These are phyloP conservation scores for Pagrus major DNA, from an alignment of 2,113 vertebrate genomes.

Conservation along the genomic window DNA sequence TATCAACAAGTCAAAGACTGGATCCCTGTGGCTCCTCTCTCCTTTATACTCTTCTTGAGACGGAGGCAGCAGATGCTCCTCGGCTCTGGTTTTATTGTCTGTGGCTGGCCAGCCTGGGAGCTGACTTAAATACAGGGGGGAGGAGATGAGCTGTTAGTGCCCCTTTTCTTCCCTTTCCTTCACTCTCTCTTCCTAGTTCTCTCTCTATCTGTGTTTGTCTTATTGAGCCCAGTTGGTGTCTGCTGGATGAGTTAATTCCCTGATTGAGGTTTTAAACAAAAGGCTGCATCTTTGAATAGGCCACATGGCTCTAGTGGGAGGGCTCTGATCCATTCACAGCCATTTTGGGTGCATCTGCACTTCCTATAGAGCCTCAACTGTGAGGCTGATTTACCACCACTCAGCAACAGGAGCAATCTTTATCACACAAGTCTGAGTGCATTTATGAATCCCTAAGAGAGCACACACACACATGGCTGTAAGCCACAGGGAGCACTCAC, in stretches of 20 bases:
- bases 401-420: slow-evolving; percentile 45
- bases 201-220: slow-evolving; percentile 45
- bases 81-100: slow-evolving; percentile 73
- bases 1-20: slow-evolving; percentile 69
- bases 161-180: slow-evolving; percentile 26
- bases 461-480: neutral
- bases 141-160: slow-evolving; percentile 60
- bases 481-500: no score
- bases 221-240: slow-evolving; percentile 55
- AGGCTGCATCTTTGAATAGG: slow-evolving; percentile 70
- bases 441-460: slow-evolving; percentile 40
- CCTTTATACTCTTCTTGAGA: slow-evolving; percentile 65
- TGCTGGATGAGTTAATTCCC: slow-evolving; percentile 71
- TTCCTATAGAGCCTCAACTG: slow-evolving; percentile 56
- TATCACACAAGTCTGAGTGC: slow-evolving; percentile 15
- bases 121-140: slow-evolving; percentile 66
- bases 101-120: slow-evolving; percentile 54
- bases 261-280: slow-evolving; percentile 71
- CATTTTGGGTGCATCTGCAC: slow-evolving; percentile 71
- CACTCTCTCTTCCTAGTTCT: slow-evolving; percentile 40
- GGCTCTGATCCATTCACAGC: slow-evolving; percentile 70
- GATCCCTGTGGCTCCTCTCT: slow-evolving; percentile 56
- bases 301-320: slow-evolving; percentile 76
- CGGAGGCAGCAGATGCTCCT: slow-evolving; percentile 79
- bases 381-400: slow-evolving; percentile 73